Conservation (phyloP, 2,797 vertebrate genomes). For the Sebastolobus alascanus region DNA sequence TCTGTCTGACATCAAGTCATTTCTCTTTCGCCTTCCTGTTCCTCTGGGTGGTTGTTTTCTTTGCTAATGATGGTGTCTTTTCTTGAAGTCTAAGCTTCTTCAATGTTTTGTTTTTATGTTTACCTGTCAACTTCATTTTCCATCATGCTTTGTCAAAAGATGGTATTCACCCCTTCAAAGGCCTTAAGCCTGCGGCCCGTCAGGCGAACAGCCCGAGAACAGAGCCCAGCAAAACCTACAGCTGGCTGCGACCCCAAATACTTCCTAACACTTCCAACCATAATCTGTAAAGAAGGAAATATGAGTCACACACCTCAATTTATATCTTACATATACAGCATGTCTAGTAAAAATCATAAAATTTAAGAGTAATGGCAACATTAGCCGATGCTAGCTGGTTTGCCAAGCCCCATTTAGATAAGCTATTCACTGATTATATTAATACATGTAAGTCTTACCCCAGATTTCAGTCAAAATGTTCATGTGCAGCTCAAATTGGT, state of each 20-base stretch:
- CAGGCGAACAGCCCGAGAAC: constrained; percentile 99
- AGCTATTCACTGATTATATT: not conserved
- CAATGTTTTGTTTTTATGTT: constrained; percentile 62
- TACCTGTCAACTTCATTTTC: constrained; percentile 84
- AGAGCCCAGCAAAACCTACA: constrained; percentile 92
- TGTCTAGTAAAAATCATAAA: not conserved
- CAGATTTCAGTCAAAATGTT: constrained; percentile 15
- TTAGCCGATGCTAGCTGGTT: constrained; percentile 7
- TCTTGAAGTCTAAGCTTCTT: constrained; percentile 48
- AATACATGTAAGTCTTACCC: not conserved
- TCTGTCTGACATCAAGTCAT: constrained; percentile 52
- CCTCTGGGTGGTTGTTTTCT: constrained; percentile 52
- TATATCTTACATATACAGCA: not conserved
- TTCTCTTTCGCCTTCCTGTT: constrained; percentile 41
- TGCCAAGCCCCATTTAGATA: constrained; percentile 16
- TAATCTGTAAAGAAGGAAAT: not conserved
- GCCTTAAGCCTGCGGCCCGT: constrained; percentile 99
- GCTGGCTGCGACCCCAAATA: constrained; percentile 83
- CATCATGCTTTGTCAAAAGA: constrained; percentile 99
- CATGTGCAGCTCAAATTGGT: constrained; percentile 28
- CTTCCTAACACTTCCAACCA: constrained; percentile 14
- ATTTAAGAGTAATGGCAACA: not conserved
- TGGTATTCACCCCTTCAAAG: constrained; percentile 99
- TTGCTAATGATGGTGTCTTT: constrained; percentile 57
- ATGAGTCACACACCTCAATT: not conserved